Evolutionary conservation across 2,113 vertebrate species (phyloP), one percentile per base, ranked within the genome.

Genomic region (Ceratotherium simum): DNA sequence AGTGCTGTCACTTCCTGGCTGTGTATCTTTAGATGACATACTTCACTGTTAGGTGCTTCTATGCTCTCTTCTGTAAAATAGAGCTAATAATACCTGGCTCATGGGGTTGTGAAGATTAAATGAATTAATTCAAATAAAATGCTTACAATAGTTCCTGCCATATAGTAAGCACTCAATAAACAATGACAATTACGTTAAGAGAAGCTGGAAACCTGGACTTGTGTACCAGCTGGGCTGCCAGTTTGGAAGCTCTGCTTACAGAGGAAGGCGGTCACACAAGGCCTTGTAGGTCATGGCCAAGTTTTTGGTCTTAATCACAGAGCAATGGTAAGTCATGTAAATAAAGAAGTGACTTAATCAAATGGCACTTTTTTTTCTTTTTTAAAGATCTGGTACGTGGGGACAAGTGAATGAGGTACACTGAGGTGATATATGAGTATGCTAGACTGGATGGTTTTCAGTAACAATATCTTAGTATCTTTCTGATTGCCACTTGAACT

Each of bases 31-130:
- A 36, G 12, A 81, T 80, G 83, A 67, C 14, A 87, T 21, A 60
- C 33, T 70, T 93, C 39, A 76, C 29, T 46, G 2, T 54, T 64
- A 46, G 0, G 16, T 64, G 18, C 70, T 62, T 69, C 85, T 83
- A 12, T 64, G 29, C 69, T 72, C 46, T 90, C 51, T 75, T 96
- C 51, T 93, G 56, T 96, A 96, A 90, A 91, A 78, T 1, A 51
- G 29, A 51, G 25, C 6, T 46, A 94, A 20, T 58, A 69, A 76
- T 36, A 87, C 4, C 5, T 72, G 51, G 56, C 36, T 87, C 4
- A 6, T 14, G 31, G 62, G 7, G 10, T 18, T 86, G 46, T 54
- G 64, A 95, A 6, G 20, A 90, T 60, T 97, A 76, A 93, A 82
- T 39, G 3, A 92, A 58, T 79, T 80, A 75, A 90, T 92, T 92